A percentile compares a stretch with the other conserved stretches of the same genome.
Conservation (phyloP, 2,888 invertebrate genomes). For the Drosophila infuscata region DNA sequence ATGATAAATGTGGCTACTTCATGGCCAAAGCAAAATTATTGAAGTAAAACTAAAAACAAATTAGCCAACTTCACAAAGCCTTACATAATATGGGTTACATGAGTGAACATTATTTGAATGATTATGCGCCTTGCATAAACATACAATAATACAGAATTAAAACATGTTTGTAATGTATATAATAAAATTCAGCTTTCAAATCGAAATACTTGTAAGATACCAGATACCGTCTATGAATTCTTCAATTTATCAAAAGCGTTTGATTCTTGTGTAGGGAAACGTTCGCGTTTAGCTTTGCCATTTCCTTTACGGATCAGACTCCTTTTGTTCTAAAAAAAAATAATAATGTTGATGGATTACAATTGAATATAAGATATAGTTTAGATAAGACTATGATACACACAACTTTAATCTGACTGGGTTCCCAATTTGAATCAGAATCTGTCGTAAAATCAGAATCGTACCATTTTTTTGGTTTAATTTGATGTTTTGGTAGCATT, state of each 20-base stretch:
- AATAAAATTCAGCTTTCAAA: conserved; percentile 2
- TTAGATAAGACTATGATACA: neutral
- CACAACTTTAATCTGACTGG: neutral
- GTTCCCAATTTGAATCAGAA: conserved; percentile 2
- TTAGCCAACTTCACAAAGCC: neutral
- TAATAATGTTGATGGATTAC: too few relatives aligned
- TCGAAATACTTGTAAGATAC: too few relatives aligned
- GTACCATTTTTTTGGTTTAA: fast-evolving
- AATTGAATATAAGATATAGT: neutral
- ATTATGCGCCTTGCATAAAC: conserved; percentile 27
- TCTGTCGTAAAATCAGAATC: conserved; percentile 26
- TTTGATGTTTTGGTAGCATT: neutral
- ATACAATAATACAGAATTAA: conserved; percentile 1
- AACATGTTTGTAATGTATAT: neutral
- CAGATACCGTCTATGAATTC: neutral
- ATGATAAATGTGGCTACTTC: neutral
- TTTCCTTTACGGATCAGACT: neutral
- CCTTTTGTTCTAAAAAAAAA: conserved; percentile 2
- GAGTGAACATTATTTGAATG: conserved; percentile 8
- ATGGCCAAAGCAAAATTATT: neutral
- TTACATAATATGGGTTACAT: neutral
- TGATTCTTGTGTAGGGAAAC: neutral
- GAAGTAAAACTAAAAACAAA: neutral
- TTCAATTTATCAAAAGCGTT: conserved; percentile 19
- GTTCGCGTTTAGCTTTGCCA: neutral